Base-by-base conservation (phyloP, 2,888 invertebrate species). In the Papilio protenor region DNA sequence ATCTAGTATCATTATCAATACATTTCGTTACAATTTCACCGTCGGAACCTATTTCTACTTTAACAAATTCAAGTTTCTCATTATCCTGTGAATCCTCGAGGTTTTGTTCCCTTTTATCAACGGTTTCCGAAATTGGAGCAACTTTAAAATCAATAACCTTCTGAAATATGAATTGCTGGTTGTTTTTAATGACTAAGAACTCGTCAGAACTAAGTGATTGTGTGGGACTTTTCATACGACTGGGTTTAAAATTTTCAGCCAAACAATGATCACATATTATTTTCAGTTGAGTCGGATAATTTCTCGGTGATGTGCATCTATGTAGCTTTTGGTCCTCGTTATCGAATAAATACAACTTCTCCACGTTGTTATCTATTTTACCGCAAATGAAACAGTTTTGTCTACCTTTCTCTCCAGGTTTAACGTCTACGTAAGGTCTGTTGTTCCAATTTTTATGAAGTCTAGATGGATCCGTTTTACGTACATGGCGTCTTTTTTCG, bases 91-190 rank as follows among this genome's bases (percentile, higher is more conserved):
- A 66, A 11, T 79, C 80, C 66, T 79, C 78, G 52, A 66, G 83
- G 12, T 85, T 85, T 2, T 83, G 85, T 1, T 84, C 82, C 14
- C 83, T 82, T n/a, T 83, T 81, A 61, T 84, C 84, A 0, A 76
- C 23, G 55, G 80, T 81, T 76, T 85, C 83, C 11, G 81, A 69
- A 49, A 77, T 81, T 4, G 75, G 76, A 16, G 78, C 70, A 16
- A 81, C 79, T 16, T 79, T 79, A 16, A 78, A 79, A 5, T 78
- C 81, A 71, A 87, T 89, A 2, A 88, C 87, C 77, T 92, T 94
- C 78, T 93, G 91, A 78, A 92, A 94, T 71, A 94, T 92, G 80
- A 91, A 94, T 78, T 95, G 95, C 57, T 94, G 92, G 66, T 94
- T 95, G 64, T 95, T 94, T 75, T 89, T 87, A 71, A 95, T 94